Evolutionary conservation across 2,797 vertebrate genomes (phyloP).

Genomic region (Menidia menidia): DNA sequence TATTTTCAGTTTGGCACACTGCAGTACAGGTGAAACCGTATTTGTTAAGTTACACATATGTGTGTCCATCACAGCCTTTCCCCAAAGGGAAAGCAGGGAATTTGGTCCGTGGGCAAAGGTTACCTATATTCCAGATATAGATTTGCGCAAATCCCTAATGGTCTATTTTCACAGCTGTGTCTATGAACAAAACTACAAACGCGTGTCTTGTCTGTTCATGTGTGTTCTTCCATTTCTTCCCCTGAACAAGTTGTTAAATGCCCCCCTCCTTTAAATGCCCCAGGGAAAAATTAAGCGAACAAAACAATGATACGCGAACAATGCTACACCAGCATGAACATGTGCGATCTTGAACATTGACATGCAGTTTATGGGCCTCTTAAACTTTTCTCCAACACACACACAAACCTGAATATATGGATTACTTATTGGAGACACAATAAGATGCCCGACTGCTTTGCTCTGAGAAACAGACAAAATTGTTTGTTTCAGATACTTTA

Average conservation of each 20-base stretch:
- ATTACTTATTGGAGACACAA: neutral
- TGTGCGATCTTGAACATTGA: neutral
- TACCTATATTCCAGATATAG: slow-evolving; percentile 49
- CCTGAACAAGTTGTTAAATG: slow-evolving; percentile 74
- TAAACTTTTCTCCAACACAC: neutral
- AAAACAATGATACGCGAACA: slow-evolving; percentile 55
- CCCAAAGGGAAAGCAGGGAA: slow-evolving; percentile 25
- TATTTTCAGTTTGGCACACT: neutral
- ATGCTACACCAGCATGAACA: slow-evolving; percentile 13
- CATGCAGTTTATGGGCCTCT: neutral
- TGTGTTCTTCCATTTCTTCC: slow-evolving; percentile 40
- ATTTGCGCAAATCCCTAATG: slow-evolving; percentile 40
- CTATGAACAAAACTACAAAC: neutral
- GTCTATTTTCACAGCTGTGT: neutral
- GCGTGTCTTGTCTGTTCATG: neutral
- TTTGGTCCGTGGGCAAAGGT: slow-evolving; percentile 28
- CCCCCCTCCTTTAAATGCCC: slow-evolving; percentile 54
- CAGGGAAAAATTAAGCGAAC: slow-evolving; percentile 62
- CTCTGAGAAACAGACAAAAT: neutral
- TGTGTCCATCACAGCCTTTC: slow-evolving; percentile 45
- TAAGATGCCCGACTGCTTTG: neutral
- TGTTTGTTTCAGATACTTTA: neutral
- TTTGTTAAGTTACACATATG: slow-evolving; percentile 5
- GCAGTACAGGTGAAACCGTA: neutral
- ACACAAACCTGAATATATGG: neutral